Base-by-base conservation (phyloP, 2,113 vertebrate species). In the Gymnocephalus cernua region DNA sequence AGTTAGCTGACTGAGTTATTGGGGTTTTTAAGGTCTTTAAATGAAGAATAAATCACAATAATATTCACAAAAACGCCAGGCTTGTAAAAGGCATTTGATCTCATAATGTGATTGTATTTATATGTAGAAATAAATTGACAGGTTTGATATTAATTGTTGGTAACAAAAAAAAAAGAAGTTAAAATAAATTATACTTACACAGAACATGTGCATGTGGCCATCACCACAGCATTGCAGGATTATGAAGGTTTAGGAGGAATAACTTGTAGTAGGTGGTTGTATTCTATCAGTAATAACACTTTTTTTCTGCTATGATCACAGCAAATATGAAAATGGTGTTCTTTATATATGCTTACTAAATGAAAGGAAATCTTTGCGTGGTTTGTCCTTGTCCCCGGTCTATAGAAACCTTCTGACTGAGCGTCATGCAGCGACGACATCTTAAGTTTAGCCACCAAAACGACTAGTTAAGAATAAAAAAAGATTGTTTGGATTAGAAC, bases 1-100 rank as follows among this genome's bases (percentile, higher is more conserved):
- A 13, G 41, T 23, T 23, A n/a, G 84, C 84, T 62, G 65, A 82
- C 66, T 41, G 56, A 64, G 25, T 65, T 47, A 16, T 3, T 27
- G 11, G 4, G 10, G 18, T 81, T 50, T 72, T 50, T 3, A 11
- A 47, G 4, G 18, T 58, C 6, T 57, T 69, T 41, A 44, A 70
- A 70, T 56, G 21, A 44, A 11, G n/a, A 57, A 27, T 25, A 51
- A 35, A 21, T 48, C 16, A 29, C 64, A 67, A 14, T 32, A 32
- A 19, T 21, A 25, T 32, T 50, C 47, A 50, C 23, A 64, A 45
- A 50, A 18, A 29, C 19, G 38, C 16, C 29, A 12, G 2, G 38
- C n/a, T 21, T 59, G 35, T 29, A 10, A 58, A 10, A 29, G 57
- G 23, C 4, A 9, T 25, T 16, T 27, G 2, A 6, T 19, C 53